Conservation (phyloP, 2,888 invertebrate genomes). For the Calliopum simillimum region DNA sequence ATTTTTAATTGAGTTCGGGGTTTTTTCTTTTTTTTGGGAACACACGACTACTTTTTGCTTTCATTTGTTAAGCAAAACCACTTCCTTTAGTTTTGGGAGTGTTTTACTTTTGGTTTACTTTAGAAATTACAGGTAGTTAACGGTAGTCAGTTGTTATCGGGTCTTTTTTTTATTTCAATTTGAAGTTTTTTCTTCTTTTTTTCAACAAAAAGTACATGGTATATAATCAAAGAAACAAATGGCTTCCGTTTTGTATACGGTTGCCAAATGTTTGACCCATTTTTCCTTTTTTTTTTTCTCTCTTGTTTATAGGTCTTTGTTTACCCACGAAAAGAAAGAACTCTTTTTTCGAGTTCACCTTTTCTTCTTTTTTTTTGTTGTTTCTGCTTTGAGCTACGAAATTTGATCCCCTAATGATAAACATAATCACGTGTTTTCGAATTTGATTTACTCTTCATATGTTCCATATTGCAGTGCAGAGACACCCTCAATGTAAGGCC, state of each 20-base stretch:
- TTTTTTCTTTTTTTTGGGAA: neutral
- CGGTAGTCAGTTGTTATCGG: constrained; percentile 11
- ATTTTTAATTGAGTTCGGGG: no score
- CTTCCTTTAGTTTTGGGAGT: neutral
- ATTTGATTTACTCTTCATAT: constrained; percentile 50
- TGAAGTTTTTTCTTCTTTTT: neutral
- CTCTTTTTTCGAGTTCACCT: neutral
- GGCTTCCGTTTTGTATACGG: constrained; percentile 46
- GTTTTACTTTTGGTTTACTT: neutral
- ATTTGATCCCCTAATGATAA: constrained; percentile 55
- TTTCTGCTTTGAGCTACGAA: constrained; percentile 36
- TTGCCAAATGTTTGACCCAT: constrained; percentile 29
- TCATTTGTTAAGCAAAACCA: no score
- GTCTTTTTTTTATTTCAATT: constrained; percentile 19
- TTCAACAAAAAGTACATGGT: neutral
- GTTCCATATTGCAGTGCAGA: constrained; percentile 49
- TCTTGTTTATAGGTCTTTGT: constrained; percentile 4
- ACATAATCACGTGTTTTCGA: constrained; percentile 54
- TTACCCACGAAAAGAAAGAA: neutral
- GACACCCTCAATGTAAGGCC: constrained; percentile 18
- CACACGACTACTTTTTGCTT: neutral
- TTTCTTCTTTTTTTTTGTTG: constrained; percentile 38
- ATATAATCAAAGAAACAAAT: constrained; percentile 27
- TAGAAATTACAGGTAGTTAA: neutral
- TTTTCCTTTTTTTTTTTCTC: constrained; percentile 12